Conservation (phyloP, 2,113 vertebrate species). For the Cynoglossus semilaevis region DNA sequence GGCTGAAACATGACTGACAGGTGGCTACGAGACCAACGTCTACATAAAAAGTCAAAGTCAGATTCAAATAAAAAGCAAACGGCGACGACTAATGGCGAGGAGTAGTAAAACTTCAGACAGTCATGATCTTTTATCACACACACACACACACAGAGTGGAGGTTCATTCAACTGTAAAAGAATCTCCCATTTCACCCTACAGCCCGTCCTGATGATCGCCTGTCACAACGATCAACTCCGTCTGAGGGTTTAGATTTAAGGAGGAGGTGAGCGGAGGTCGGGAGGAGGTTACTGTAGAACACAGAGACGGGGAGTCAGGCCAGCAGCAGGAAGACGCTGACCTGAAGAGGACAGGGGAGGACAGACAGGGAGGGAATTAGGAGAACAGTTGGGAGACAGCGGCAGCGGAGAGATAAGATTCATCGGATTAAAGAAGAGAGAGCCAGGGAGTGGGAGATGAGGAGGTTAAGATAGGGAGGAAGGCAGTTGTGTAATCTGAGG, state of each 20-base stretch:
- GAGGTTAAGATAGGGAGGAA: constrained; percentile 61
- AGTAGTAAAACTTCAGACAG: constrained; percentile 60
- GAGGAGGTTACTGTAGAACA: not conserved
- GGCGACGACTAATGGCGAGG: constrained; percentile 48
- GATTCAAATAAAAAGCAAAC: constrained; percentile 61
- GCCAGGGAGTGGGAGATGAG: constrained; percentile 60
- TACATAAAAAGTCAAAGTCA: constrained; percentile 3
- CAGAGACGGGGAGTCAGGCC: constrained; percentile 17
- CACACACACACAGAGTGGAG: constrained; percentile 53
- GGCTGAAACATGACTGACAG: no score
- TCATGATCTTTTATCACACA: constrained; percentile 73
- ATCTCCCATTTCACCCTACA: constrained; percentile 51
- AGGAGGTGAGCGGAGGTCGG: not conserved
- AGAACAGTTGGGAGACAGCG: constrained; percentile 66
- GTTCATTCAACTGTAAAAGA: constrained; percentile 68
- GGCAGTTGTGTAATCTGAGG: constrained; percentile 67
- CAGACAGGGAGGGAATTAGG: constrained; percentile 42
- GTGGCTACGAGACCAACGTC: no score
- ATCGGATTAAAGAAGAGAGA: constrained; percentile 59
- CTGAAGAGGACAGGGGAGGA: not conserved
- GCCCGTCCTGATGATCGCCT: constrained; percentile 60
- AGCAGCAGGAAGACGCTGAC: no score
- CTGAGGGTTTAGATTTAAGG: constrained; percentile 41
- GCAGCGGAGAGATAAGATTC: constrained; percentile 62
- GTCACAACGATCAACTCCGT: constrained; percentile 64